These are phyloP conservation scores for Orchesella flavescens DNA, from an alignment of 2,888 invertebrate genomes.

Conservation along the genomic window DNA sequence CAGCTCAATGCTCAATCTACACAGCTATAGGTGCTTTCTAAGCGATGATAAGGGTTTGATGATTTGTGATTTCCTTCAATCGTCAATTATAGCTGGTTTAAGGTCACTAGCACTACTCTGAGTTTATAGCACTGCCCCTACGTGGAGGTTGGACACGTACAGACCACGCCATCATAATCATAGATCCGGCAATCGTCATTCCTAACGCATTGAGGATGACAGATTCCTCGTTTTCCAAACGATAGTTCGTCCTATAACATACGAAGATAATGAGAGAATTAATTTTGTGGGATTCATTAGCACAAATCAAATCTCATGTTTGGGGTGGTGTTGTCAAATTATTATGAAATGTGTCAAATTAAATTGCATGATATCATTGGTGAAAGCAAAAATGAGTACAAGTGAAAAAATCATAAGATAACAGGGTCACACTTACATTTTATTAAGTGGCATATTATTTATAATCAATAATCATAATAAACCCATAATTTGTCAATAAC, in stretches of 20 bases:
- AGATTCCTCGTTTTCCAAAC: slow-evolving; percentile 64
- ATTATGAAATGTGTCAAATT: no score
- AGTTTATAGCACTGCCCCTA: slow-evolving; percentile 67
- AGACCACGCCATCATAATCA: slow-evolving; percentile 70
- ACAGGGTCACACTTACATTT: slow-evolving; percentile 21
- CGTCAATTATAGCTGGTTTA: no score
- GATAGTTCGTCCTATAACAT: slow-evolving; percentile 51
- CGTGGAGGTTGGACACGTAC: slow-evolving; percentile 64
- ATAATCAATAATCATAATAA: background rate
- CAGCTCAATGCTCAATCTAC: no score
- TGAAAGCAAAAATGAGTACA: slow-evolving; percentile 4
- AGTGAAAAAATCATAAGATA: slow-evolving; percentile 28
- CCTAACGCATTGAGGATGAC: slow-evolving; percentile 70
- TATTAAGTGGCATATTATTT: slow-evolving; percentile 41
- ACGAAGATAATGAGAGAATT: background rate
- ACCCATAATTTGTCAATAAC: no score
- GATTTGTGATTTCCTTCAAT: no score
- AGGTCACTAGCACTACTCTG: slow-evolving; percentile 50
- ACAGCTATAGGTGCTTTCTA: no score
- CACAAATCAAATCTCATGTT: no score
- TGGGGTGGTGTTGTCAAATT: no score
- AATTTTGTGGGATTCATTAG: no score
- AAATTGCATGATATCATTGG: background rate
- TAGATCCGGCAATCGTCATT: slow-evolving; percentile 65
- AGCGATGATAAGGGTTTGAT: no score